A percentile compares a stretch with the other conserved stretches of the same genome.
Conservation (phyloP, 2,888 invertebrate species). For the Amiota communis region DNA sequence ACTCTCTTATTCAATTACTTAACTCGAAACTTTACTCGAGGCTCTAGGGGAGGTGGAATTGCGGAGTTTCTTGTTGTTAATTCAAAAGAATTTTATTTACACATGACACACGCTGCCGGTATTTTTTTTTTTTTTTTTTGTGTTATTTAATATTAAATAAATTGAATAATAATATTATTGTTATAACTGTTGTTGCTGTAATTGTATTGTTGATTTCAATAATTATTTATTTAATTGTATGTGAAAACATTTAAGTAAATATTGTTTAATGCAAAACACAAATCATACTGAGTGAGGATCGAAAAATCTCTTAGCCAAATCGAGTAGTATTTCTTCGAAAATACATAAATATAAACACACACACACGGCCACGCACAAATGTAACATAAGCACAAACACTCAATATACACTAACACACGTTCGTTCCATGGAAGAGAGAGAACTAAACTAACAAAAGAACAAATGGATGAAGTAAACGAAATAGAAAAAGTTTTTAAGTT, state of each 20-base stretch:
- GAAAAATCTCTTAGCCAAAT: conserved; percentile 16
- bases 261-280: conserved; percentile 24
- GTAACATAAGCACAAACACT: not conserved
- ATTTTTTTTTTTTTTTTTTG: not conserved
- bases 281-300: conserved; percentile 3
- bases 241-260: not conserved
- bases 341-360: not conserved
- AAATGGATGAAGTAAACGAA: too few species aligned
- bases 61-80: too few species aligned
- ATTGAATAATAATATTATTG: not conserved
- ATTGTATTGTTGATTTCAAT: not conserved
- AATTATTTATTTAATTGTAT: not conserved
- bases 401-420: not conserved
- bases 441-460: too few species aligned
- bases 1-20: not conserved
- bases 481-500: too few species aligned
- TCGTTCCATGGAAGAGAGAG: not conserved
- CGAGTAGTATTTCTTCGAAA: not conserved
- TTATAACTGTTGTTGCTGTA: not conserved
- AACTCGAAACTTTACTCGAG: too few species aligned
- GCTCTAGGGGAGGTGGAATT: too few species aligned
- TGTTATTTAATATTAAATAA: not conserved
- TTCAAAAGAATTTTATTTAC: not conserved
- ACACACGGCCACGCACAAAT: not conserved
- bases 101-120: not conserved